Base-by-base conservation (phyloP, 2,888 invertebrate species). In the Ischnus inquisitorius region DNA sequence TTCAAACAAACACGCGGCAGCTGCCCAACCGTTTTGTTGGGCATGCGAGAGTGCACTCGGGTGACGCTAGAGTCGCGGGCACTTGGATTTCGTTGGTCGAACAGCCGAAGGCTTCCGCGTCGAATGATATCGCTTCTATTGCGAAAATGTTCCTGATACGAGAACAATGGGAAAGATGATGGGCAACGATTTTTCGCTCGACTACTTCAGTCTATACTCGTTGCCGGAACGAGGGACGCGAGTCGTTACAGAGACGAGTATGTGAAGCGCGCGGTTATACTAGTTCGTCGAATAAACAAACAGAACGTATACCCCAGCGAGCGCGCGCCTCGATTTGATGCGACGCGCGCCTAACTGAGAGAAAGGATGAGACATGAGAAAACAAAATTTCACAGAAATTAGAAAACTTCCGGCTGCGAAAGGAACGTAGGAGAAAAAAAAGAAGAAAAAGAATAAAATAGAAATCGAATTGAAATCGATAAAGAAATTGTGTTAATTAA, bases 1-100 rank as follows among this genome's bases (percentile, higher is more conserved):
- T 85, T 82, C 72, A 85, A 85, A 86, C 83, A 85, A 87, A 88
- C 83, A 85, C 75, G 28, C 34, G 22, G 3, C 77, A 57, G 82
- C 46, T 71, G 65, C 16, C 34, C 22, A 65, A 57, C 69, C 54
- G 22, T 46, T 8, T 68, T 60, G 28, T 2, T 16, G 12, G 25
- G 34, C 48, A 34, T 34, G 62, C 34, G 28, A 16, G 54, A 5
- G 72, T 46, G 60, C 62, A 39, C 2, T 34, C 8, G 34, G 34
- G 34, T 34, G 34, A 34, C 54, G 22, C 3, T 12, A 12, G 10
- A 12, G 3, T 12, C 19, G 19, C 54, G 54, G 6, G 16, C 16
- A 6, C 19, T 16, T 10, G 12, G 10, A 3, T 54, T 3, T 22
- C 19, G 54, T 54, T 54, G 10, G 22, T 10, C 0, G 22, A 22